A percentile compares a stretch with the other conserved stretches of the same genome.
phyloP scores from a whole-genome alignment of 2,797 vertebrate species.

The Hypotaenidia philippensis region DNA sequence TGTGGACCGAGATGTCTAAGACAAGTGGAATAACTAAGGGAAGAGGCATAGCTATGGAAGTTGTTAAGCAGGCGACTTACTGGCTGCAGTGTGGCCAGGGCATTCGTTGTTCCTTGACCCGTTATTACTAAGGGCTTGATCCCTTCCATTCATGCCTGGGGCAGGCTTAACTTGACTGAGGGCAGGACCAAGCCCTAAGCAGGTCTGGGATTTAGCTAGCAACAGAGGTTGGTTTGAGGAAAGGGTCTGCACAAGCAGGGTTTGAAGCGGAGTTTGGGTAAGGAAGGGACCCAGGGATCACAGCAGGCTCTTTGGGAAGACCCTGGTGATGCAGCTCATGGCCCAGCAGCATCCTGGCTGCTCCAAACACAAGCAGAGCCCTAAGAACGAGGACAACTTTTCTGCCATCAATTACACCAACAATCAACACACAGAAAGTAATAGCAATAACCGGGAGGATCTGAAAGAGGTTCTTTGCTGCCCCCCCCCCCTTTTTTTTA shows the following conservation, averaged over 20 bases:
- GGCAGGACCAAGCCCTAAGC: not conserved
- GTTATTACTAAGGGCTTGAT: not conserved
- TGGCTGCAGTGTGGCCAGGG: not conserved
- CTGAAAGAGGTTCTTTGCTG: conserved; percentile 56
- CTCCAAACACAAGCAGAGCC: not conserved
- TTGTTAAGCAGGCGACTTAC: not conserved
- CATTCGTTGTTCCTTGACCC: not conserved
- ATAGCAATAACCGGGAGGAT: conserved; percentile 19
- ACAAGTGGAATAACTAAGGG: not conserved
- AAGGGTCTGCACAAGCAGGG: not conserved
- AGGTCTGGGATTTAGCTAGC: not conserved
- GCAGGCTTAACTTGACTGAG: not conserved
- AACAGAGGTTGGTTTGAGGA: not conserved
- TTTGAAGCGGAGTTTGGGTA: conserved; percentile 6
- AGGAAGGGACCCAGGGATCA: not conserved
- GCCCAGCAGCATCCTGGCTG: not conserved
- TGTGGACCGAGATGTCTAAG: not conserved
- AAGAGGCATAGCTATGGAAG: not conserved
- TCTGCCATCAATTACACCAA: not conserved
- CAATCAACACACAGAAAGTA: not conserved
- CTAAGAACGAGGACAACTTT: not conserved
- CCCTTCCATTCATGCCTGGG: not conserved
- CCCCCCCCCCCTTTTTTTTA: not conserved
- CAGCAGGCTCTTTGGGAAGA: not conserved
- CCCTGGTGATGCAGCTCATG: not conserved